These are phyloP conservation scores for Pseudorhombus dupliciocellatus DNA, from an alignment of 2,113 vertebrate genomes.

Conservation along the genomic window DNA sequence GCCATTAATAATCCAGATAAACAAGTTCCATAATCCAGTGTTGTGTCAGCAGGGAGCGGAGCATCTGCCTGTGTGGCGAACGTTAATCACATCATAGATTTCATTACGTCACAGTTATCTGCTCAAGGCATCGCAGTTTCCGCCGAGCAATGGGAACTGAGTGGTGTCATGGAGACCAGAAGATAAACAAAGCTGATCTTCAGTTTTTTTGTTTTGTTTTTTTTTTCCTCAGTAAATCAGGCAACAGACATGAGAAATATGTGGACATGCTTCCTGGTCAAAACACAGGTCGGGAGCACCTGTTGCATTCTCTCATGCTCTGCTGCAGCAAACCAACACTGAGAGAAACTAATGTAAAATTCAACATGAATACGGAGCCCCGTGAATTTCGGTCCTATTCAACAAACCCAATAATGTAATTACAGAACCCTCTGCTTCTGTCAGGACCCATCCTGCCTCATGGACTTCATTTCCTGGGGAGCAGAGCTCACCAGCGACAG, in stretches of 20 bases:
- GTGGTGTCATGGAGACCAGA: neutral
- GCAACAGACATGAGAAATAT: neutral
- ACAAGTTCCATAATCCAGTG: conserved; percentile 45
- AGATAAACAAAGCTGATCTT: neutral
- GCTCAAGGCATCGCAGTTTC: conserved; percentile 23
- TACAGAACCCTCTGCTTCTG: conserved; percentile 3
- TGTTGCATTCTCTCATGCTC: conserved; percentile 26
- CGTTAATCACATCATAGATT: conserved; percentile 40
- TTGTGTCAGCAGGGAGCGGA: conserved; percentile 33
- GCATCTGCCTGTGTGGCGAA: conserved; percentile 45
- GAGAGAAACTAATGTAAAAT: neutral
- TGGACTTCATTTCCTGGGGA: conserved; percentile 8
- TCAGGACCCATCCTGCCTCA: conserved; percentile 1
- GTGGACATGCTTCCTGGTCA: neutral
- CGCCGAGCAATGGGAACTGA: neutral
- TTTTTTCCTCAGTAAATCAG: accelerated
- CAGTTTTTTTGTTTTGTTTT: too few species aligned
- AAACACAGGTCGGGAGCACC: conserved; percentile 12
- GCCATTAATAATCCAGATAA: conserved; percentile 38
- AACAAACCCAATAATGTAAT: conserved; percentile 14
- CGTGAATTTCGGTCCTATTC: neutral
- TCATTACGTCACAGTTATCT: conserved; percentile 37
- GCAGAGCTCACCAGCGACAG: neutral
- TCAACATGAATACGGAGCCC: neutral
- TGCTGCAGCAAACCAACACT: neutral